These are phyloP conservation scores for Colostygia pectinataria DNA, from an alignment of 2,888 invertebrate species.

Conservation along the genomic window DNA sequence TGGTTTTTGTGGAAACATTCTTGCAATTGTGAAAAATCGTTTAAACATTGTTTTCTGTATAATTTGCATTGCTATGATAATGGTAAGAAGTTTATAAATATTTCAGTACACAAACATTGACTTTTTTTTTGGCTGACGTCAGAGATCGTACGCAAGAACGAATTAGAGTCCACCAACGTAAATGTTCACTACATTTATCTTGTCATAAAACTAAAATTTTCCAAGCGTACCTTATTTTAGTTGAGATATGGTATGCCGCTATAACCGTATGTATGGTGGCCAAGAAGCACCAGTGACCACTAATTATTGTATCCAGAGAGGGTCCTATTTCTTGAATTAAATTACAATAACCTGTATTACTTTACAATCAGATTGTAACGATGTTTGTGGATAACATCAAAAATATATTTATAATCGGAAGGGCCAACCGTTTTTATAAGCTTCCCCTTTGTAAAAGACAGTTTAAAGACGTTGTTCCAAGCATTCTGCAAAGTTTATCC, in stretches of 20 bases:
- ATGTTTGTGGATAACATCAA: constrained; percentile 8
- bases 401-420: constrained; percentile 1
- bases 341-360: neutral
- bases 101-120: too few relatives aligned
- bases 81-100: neutral
- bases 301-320: too few relatives aligned
- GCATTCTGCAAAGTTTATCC: constrained; percentile 15
- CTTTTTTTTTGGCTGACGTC: too few relatives aligned
- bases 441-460: constrained; percentile 16
- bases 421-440: neutral
- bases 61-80: neutral
- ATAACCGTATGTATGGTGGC: too few relatives aligned
- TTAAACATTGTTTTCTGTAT: neutral
- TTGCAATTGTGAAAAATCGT: constrained; percentile 2
- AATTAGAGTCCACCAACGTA: too few relatives aligned
- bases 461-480: constrained; percentile 27
- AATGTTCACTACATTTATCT: too few relatives aligned
- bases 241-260: too few relatives aligned
- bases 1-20: constrained; percentile 8
- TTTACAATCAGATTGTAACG: constrained; percentile 11
- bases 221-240: too few relatives aligned
- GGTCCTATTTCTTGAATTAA: neutral
- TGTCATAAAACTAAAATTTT: too few relatives aligned
- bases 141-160: too few relatives aligned
- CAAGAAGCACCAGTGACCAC: too few relatives aligned